Evolutionary conservation across 1,140 invertebrate species (phyloP).

Genomic region (Drosophila carrolli): DNA sequence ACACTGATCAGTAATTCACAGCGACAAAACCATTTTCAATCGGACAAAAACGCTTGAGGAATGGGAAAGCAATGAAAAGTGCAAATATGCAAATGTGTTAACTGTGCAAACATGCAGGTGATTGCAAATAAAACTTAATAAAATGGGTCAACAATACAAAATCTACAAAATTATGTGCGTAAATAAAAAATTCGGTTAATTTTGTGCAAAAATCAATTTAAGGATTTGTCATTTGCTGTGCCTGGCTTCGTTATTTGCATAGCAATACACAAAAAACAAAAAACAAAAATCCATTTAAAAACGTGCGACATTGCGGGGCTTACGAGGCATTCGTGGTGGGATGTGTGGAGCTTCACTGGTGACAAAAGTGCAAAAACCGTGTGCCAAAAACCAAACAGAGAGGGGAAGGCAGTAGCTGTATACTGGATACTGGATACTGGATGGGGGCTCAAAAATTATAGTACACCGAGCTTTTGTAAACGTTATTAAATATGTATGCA

Average conservation of each 20-base stretch:
- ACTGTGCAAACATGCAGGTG: constrained; percentile 80
- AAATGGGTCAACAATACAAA: constrained; percentile 78
- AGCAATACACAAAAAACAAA: constrained; percentile 53
- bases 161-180: constrained; percentile 54
- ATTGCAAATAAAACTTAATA: constrained; percentile 82
- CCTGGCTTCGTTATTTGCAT: constrained; percentile 62
- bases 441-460: constrained; percentile 54
- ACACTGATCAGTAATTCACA: neutral
- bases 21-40: neutral
- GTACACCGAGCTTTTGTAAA: constrained; percentile 70
- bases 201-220: constrained; percentile 81
- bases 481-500: constrained; percentile 77
- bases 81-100: constrained; percentile 72
- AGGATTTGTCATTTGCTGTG: constrained; percentile 60
- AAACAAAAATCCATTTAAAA: constrained; percentile 52
- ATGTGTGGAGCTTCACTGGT: constrained; percentile 32
- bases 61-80: constrained; percentile 36
- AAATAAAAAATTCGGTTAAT: constrained; percentile 70
- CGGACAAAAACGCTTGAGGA: neutral
- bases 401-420: constrained; percentile 11
- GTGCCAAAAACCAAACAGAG: constrained; percentile 68
- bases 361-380: constrained; percentile 72
- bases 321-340: constrained; percentile 20
- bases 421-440: neutral
- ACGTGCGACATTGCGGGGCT: constrained; percentile 35